Evolutionary conservation across 1,140 invertebrate genomes (phyloP), one percentile per base, ranked within the genome.

Genomic region (Nasonia vitripennis): DNA sequence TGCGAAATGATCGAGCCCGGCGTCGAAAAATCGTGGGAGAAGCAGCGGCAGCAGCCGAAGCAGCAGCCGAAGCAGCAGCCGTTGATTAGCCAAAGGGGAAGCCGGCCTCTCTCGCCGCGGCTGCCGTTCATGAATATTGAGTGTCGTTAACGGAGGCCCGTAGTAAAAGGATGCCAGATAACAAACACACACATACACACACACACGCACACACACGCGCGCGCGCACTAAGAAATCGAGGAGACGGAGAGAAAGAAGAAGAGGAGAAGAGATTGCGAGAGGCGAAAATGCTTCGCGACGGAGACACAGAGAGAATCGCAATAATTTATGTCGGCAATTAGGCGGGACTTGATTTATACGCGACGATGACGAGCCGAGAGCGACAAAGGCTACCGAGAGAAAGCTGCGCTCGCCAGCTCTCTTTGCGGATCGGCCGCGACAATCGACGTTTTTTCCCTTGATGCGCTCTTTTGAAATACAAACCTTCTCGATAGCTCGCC

Each of bases 281-380:
- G n/a, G 68, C 78, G 70, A 85, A 81, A 85, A 85, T 73, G 67
- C 77, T 75, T 45, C 31, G 71, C n/a, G 51, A 77, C 77, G 74
- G 77, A 67, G 34, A 37, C 34, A 37, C 4, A 78, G 70, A 77
- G 79, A 85, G 71, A 86, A 84, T 86, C 78, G 55, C 73, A 80
- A 83, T 86, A 86, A 86, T 86, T 86, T 86, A 86, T 86, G 81
- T 74, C 70, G 62, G 81, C 85, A 86, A 86, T 86, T 86, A 86
- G 77, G 81, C 75, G 75, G 68, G 80, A 83, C 80, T 82, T 86
- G 85, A 86, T 86, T 86, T 86, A 86, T 86, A 79, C 67, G 67
- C 74, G 55, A 79, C 51, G 80, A 83, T 86, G 85, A 86, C 41
- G 68, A 75, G 73, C 82, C 81, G 71, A 34, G 70, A 73, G 78